phyloP scores from a whole-genome alignment of 2,113 vertebrate genomes.

The Ochotona curzoniae region DNA sequence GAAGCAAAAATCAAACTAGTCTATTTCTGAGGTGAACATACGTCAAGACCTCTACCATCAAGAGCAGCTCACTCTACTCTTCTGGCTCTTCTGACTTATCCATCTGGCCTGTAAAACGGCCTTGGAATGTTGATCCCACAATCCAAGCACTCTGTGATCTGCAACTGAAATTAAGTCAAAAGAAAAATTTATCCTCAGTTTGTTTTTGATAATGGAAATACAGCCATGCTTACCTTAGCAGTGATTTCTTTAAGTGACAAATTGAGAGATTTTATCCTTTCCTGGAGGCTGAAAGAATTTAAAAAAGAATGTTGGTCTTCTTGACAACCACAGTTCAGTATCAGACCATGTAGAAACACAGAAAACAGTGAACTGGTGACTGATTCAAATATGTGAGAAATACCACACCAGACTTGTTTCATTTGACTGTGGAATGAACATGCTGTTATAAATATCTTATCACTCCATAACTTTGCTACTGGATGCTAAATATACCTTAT shows the following conservation, averaged over 20 bases:
- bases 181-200: not conserved
- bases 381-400: not conserved
- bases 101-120: not conserved
- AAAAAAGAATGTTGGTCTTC: slow-evolving; percentile 63
- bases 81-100: not conserved
- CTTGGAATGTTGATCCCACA: not conserved
- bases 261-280: slow-evolving; percentile 88
- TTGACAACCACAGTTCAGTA: not conserved
- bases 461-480: not conserved
- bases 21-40: not conserved
- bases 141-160: not conserved
- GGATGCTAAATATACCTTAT: too few relatives aligned
- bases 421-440: not conserved
- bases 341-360: not conserved
- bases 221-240: slow-evolving; percentile 89
- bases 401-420: too few relatives aligned
- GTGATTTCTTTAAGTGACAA: slow-evolving; percentile 91
- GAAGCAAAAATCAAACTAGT: not conserved
- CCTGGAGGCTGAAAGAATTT: slow-evolving; percentile 90
- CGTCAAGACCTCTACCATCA: not conserved
- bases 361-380: not conserved
- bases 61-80: not conserved
- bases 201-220: slow-evolving; percentile 2
- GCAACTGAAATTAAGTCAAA: not conserved
- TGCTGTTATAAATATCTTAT: not conserved